Evolutionary conservation across 2,888 invertebrate genomes (phyloP), one percentile per base, ranked within the genome.

Genomic region (Spilosoma lubricipeda): DNA sequence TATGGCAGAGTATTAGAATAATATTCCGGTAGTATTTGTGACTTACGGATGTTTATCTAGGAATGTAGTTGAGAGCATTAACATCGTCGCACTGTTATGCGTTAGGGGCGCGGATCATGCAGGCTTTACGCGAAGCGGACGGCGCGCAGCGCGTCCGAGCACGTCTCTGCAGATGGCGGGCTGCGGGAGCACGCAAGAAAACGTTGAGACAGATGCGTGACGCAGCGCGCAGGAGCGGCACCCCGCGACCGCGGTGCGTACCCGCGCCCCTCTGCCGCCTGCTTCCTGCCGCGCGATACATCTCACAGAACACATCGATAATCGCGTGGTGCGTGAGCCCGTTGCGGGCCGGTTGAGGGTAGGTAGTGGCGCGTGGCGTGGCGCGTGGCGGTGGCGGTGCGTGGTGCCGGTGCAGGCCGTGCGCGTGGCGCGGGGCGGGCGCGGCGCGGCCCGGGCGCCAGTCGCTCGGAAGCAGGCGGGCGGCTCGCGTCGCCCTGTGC

Each of bases 221-320:
- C 95, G 95, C 95, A 95, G 92, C 94, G 95, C 95, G 95, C 95
- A 95, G 94, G 94, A 93, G 85, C 93, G 88, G 86, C 88, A 80
- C 92, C 90, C 91, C 91, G 85, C 89, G 73, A 64, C 67, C 73
- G 70, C 82, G 74, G 83, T 83, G 83, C 83, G 85, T 83, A 83
- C 83, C 80, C 78, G 73, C 78, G 67, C 83, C 83, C 85, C 84
- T 75, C 73, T 73, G 74, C 74, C 76, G 56, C 80, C 78, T 77
- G 84, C 82, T 80, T 70, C 70, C 74, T 48, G 81, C 90, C 90
- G 87, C 89, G 89, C 91, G 91, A 86, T 89, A 88, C 87, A 86
- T 89, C 90, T 91, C 90, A 86, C 90, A 93, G 92, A 93, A 92
- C 92, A 93, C 94, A 94, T 95, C 94, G 94, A 95, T 95, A 94